phyloP scores from a whole-genome alignment of 2,113 vertebrate species.

The Turnix velox region DNA sequence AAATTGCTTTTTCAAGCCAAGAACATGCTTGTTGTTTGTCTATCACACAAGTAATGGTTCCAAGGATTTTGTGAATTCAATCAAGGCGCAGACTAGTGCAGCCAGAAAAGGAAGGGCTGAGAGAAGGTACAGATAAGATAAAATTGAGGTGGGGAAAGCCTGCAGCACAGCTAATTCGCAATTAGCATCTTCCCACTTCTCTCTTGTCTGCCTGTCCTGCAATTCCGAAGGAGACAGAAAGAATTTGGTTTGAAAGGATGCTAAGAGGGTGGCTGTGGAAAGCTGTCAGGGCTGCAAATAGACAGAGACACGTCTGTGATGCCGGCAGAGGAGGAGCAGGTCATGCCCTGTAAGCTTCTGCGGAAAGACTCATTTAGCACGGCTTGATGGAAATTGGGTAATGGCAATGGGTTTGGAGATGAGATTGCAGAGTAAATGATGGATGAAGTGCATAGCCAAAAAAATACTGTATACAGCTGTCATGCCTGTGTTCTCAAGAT shows the following conservation, averaged over 20 bases:
- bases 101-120: background rate
- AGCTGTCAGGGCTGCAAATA: background rate
- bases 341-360: background rate
- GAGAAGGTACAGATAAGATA: background rate
- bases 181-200: background rate
- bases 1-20: slow-evolving; percentile 22
- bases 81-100: background rate
- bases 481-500: background rate
- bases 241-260: background rate
- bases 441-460: background rate
- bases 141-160: background rate
- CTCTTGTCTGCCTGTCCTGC: background rate
- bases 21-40: background rate
- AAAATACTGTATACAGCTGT: background rate
- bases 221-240: background rate
- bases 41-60: slow-evolving; percentile 9
- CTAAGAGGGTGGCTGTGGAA: background rate
- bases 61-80: background rate
- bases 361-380: slow-evolving; percentile 23
- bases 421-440: background rate
- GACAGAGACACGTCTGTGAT: background rate
- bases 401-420: slow-evolving; percentile 8
- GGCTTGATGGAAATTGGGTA: background rate
- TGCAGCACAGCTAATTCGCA: background rate
- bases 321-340: background rate